Evolutionary conservation across 2,113 vertebrate species (phyloP), one percentile per base, ranked within the genome.

Genomic region (Paralichthys olivaceus): DNA sequence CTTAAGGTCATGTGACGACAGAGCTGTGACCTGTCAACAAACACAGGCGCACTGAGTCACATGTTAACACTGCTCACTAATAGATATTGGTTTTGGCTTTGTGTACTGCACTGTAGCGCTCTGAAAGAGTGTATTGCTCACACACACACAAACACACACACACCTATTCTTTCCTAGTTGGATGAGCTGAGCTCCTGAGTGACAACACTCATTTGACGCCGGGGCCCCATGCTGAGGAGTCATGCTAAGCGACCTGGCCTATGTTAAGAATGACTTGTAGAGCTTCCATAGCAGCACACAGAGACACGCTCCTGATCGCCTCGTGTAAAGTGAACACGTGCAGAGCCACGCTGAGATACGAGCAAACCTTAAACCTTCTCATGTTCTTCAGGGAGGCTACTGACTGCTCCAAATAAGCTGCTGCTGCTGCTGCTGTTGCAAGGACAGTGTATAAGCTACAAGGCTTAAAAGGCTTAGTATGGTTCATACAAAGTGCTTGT

Each of bases 1-100:
- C 70, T 83, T 82, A 90, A 86, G 87, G 88, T 87, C 78, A 75
- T 23, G 63, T 76, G 76, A 83, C 4, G 34, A 80, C 49, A 59
- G 68, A 67, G 81, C 69, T 54, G 70, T 69, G 79, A 84, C 75
- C 73, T 72, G 56, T 80, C 75, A 51, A 64, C 67, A 83, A 71
- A 76, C 58, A 73, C 34, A 65, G 56, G 63, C 40, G 22, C 32
- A 20, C 60, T 4, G 55, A 80, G 45, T n/a, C 17, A 28, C 65
- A 13, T 26, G 58, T 59, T 17, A 64, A 75, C 54, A 17, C 14
- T 8, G 32, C 69, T 77, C 29, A 53, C 45, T 28, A 29, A 55
- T 64, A 51, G 68, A 70, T 69, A 83, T 55, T 65, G 26, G 15
- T 45, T 74, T 77, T 80, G 34, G n/a, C 71, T 74, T 14, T 6